These are phyloP conservation scores for Carettochelys insculpta DNA, from an alignment of 2,113 vertebrate species.

Conservation along the genomic window DNA sequence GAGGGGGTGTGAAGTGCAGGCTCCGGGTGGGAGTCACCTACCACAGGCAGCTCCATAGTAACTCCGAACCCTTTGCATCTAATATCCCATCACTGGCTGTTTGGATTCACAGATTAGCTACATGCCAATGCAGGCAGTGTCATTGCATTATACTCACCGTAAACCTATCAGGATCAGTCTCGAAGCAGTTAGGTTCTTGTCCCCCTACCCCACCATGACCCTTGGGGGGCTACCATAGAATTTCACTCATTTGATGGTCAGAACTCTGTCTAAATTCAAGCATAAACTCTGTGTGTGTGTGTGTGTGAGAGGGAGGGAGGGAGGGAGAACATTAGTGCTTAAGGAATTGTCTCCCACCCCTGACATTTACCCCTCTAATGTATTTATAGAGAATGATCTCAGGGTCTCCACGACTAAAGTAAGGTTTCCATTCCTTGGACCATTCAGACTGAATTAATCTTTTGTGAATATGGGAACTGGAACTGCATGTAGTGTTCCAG, in stretches of 20 bases:
- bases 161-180: background rate
- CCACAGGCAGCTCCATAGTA: background rate
- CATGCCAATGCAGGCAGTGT: background rate
- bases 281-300: background rate
- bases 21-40: too few species aligned
- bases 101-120: background rate
- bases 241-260: background rate
- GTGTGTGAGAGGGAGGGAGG: too few species aligned
- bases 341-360: too few species aligned
- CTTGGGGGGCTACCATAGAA: background rate
- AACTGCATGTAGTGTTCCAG: background rate
- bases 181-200: background rate
- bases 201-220: background rate
- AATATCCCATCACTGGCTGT: background rate
- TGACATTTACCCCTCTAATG: background rate
- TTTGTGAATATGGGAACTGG: background rate
- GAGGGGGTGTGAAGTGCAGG: too few species aligned
- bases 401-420: background rate
- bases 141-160: background rate
- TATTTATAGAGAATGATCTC: background rate
- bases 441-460: background rate
- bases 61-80: background rate
- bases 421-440: background rate
- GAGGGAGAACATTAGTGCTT: too few species aligned
- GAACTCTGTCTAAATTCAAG: background rate